Base-by-base conservation (phyloP, 1,140 invertebrate genomes). In the Drosophila sp. region DNA sequence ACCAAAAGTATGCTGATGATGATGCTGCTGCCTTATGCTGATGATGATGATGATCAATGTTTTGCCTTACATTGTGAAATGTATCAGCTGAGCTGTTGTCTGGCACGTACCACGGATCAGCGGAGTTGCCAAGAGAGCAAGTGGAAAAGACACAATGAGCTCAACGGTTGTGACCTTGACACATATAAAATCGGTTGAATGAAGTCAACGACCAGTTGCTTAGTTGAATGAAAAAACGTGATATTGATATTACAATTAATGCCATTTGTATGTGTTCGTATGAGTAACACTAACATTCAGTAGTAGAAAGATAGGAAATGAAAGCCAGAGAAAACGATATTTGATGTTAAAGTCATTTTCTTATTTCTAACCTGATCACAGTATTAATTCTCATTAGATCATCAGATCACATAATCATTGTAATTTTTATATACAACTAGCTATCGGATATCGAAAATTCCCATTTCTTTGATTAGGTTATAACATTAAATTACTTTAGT, bases 151-250 rank as follows among this genome's bases (percentile, higher is more conserved):
- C 66, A 35, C 32, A 41, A 54, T 50, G 56, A 61, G 72, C 35
- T 66, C 60, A 41, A 60, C 27, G 35, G 11, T 38, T 8, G 27
- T 63, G 82, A 85, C 82, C 82, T 87, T 87, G 82, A 83, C 82
- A 86, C 71, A 86, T 74, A 57, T 50, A 27, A 27, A 27, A 65
- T 76, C 60, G 35, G 55, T 66, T 33, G 35, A 11, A 30, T 40
- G 8, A 54, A 63, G 72, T 75, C 70, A 76, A 76, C 66, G 74
- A 76, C 65, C 74, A 40, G 64, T 64, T 38, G 73, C 72, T 66
- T 61, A 56, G 62, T 27, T 50, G 32, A 29, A 56, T 27, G 25
- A 56, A 25, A 57, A 58, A 58, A 58, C 56, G 56, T 58, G 56
- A 58, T 58, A 35, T 58, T 58, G 33, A 50, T 58, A 67, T 47